Conservation (phyloP, 2,888 invertebrate genomes). For the Pseudeuparius sepicola region DNA sequence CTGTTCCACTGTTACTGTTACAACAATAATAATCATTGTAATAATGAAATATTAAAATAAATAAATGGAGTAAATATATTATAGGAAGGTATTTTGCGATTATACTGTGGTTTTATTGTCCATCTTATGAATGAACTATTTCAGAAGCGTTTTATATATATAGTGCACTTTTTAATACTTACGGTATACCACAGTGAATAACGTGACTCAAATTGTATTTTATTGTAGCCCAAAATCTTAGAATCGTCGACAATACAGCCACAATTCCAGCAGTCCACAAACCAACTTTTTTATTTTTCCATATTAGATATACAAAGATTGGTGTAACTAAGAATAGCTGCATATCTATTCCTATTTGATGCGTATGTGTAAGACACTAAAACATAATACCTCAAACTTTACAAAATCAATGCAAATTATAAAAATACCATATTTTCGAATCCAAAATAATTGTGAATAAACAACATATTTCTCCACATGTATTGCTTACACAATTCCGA, state of each 20-base stretch:
- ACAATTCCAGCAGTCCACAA: slow-evolving; percentile 36
- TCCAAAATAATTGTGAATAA: slow-evolving; percentile 58
- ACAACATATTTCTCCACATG: slow-evolving; percentile 58
- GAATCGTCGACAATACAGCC: slow-evolving; percentile 45
- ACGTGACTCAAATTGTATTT: slow-evolving; percentile 48
- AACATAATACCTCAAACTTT: slow-evolving; percentile 16
- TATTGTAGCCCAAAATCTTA: slow-evolving; percentile 49
- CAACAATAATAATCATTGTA: no score
- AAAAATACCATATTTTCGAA: slow-evolving; percentile 52
- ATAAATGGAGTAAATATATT: background rate
- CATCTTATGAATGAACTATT: no score
- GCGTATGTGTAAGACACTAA: slow-evolving; percentile 57
- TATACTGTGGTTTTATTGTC: no score
- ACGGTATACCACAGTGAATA: slow-evolving; percentile 56
- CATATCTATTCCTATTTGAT: slow-evolving; percentile 58
- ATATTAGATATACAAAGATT: slow-evolving; percentile 44
- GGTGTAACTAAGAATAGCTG: slow-evolving; percentile 53
- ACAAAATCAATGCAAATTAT: slow-evolving; percentile 6
- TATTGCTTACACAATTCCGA: slow-evolving; percentile 51
- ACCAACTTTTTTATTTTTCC: slow-evolving; percentile 46
- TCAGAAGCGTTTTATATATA: no score
- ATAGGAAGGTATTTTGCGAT: no score
- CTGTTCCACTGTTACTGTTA: no score
- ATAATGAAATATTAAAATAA: slow-evolving; percentile 1
- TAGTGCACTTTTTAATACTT: no score